Conservation (phyloP, 2,888 invertebrate species). For the Acleris literana region DNA sequence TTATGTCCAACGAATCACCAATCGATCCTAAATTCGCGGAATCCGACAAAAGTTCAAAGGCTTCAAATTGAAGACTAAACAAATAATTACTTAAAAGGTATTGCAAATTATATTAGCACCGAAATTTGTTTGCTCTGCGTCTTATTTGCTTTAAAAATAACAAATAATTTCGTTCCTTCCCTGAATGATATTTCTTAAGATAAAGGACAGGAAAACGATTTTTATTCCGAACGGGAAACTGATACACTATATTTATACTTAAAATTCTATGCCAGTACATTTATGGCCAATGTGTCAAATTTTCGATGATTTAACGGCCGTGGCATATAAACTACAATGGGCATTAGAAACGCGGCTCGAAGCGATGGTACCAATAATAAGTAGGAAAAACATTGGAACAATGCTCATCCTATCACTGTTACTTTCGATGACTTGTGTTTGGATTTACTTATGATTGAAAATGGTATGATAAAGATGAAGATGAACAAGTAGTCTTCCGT, state of each 20-base stretch:
- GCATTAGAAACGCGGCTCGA: conserved; percentile 18
- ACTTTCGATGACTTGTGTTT: conserved; percentile 1
- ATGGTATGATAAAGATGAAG: no score
- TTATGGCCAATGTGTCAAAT: conserved; percentile 33
- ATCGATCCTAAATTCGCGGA: no score
- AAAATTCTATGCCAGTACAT: conserved; percentile 11
- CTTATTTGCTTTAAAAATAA: no score
- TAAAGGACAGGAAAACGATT: conserved; percentile 14
- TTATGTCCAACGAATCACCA: no score
- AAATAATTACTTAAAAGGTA: neutral
- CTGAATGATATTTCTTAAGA: neutral
- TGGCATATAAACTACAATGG: conserved; percentile 26
- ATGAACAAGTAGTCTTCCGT: no score
- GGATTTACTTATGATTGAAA: neutral
- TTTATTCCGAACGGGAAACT: neutral
- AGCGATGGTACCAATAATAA: conserved; percentile 20
- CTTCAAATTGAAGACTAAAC: no score
- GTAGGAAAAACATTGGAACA: conserved; percentile 1
- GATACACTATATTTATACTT: neutral
- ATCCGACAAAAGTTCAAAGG: no score
- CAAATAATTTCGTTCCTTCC: no score
- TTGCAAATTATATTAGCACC: neutral
- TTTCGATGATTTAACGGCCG: conserved; percentile 25
- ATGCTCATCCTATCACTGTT: neutral
- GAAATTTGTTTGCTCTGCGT: no score